Conservation (phyloP, 1,140 invertebrate species). For the Sarcophaga peregrina region DNA sequence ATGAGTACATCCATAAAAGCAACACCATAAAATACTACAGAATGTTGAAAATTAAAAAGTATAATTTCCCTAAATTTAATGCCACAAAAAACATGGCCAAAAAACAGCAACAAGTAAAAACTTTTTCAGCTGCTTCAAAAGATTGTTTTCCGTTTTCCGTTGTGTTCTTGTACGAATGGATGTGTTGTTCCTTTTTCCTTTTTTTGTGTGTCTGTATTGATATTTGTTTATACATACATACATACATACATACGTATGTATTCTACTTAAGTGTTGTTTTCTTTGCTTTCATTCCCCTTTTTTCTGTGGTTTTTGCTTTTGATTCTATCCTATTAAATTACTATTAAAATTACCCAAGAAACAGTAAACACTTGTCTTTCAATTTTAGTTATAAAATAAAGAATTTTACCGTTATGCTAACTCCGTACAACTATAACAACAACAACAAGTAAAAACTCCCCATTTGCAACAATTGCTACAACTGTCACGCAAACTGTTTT, state of each 20-base stretch:
- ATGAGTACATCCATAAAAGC: no score
- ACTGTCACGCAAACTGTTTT: background rate
- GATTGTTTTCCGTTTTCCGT: no score
- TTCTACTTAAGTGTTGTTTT: background rate
- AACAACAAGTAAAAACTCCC: background rate
- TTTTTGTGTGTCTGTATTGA: background rate
- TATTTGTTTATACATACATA: background rate
- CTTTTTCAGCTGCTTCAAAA: background rate
- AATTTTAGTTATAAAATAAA: slow-evolving; percentile 16
- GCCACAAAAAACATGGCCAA: background rate
- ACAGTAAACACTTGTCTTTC: background rate
- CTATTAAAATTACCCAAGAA: background rate
- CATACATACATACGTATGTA: background rate
- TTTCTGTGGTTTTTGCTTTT: background rate
- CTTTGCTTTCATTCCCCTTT: background rate
- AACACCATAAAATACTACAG: no score
- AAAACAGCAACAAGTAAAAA: background rate
- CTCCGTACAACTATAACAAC: background rate
- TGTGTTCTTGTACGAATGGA: no score
- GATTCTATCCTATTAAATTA: slow-evolving; percentile 1
- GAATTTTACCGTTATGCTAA: background rate
- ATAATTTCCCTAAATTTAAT: slow-evolving; percentile 6
- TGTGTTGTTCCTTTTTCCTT: no score
- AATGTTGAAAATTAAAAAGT: no score
- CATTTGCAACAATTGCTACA: no score